Conservation (phyloP, 2,888 invertebrate species). For the Agrenia bidenticulata region DNA sequence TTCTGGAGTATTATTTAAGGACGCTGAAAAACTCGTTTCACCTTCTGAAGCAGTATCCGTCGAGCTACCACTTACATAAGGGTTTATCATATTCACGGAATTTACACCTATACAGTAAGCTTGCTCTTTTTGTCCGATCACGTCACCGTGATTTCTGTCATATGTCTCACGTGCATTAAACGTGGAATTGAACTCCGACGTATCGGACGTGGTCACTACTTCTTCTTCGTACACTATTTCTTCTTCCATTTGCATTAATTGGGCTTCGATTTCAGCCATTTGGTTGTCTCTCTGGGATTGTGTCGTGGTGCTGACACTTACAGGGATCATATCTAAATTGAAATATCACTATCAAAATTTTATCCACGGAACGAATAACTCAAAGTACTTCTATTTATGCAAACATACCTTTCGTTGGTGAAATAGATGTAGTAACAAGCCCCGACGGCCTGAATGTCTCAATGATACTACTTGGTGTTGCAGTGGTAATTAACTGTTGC, state of each 20-base stretch:
- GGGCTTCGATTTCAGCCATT: conserved; percentile 41
- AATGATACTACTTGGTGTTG: too few relatives aligned
- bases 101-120: background rate
- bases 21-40: conserved; percentile 28
- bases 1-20: conserved; percentile 9
- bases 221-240: conserved; percentile 43
- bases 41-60: conserved; percentile 39
- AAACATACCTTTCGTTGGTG: background rate
- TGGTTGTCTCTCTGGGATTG: background rate
- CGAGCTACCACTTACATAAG: conserved; percentile 30
- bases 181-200: background rate
- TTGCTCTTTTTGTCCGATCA: background rate
- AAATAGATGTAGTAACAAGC: background rate
- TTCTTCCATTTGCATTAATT: conserved; percentile 42
- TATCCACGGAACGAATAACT: too few relatives aligned
- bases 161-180: too few relatives aligned
- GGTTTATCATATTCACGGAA: background rate
- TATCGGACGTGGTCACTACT: conserved; percentile 26
- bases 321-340: background rate
- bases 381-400: background rate
- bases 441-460: background rate
- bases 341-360: too few relatives aligned
- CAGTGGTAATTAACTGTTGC: background rate
- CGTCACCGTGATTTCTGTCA: background rate
- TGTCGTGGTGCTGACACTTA: background rate